A percentile compares a stretch with the other conserved stretches of the same genome.
These are phyloP conservation scores for Fopius arisanus DNA, from an alignment of 1,140 invertebrate species.

Conservation along the genomic window DNA sequence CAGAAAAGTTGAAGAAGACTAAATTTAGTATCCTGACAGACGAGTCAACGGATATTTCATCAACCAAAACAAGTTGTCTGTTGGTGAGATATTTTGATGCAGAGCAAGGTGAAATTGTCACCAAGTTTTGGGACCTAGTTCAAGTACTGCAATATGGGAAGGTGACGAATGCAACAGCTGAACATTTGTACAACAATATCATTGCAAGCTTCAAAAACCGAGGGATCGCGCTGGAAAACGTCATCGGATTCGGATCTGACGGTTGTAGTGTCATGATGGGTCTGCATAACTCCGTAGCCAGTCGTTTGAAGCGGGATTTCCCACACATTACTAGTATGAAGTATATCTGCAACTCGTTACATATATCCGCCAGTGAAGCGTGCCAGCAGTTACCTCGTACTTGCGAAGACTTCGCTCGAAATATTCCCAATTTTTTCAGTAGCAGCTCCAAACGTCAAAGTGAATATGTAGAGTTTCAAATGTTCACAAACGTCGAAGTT, in stretches of 20 bases:
- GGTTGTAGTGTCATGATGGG: constrained; percentile 53
- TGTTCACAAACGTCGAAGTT: constrained; percentile 30
- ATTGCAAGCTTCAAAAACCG: constrained; percentile 28
- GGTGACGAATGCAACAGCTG: constrained; percentile 11
- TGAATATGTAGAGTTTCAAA: constrained; percentile 36
- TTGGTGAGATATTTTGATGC: too few species aligned
- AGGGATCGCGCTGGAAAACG: constrained; percentile 45
- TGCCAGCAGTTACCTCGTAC: constrained; percentile 32
- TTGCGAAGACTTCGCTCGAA: constrained; percentile 44
- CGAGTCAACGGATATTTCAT: constrained; percentile 40
- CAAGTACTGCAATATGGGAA: too few species aligned
- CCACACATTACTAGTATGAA: not conserved
- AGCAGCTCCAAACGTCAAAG: constrained; percentile 42
- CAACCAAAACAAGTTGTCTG: too few species aligned
- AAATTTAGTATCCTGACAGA: constrained; percentile 36
- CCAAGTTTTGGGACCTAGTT: constrained; percentile 40
- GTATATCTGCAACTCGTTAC: constrained; percentile 8
- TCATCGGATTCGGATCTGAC: constrained; percentile 53
- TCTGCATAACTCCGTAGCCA: constrained; percentile 45
- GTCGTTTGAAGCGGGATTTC: not conserved
- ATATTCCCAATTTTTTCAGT: constrained; percentile 47
- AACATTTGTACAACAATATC: constrained; percentile 6
- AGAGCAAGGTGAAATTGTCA: constrained; percentile 44
- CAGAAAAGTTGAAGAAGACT: constrained; percentile 15
- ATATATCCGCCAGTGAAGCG: constrained; percentile 21